Evolutionary conservation across 1,140 invertebrate species (phyloP).

Genomic region (Leguminivora glycinivorella): DNA sequence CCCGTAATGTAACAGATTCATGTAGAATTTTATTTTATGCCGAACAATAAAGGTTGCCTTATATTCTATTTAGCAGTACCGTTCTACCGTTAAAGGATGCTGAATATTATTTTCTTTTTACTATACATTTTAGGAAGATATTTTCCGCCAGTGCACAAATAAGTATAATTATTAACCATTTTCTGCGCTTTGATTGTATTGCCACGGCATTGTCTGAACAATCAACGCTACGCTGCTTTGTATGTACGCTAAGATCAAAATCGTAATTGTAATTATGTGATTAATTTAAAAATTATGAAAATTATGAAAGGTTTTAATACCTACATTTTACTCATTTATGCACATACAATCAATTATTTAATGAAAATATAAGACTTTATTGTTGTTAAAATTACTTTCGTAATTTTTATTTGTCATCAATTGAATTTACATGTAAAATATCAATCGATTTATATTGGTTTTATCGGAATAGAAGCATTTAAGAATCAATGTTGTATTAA

Average conservation of each 20-base stretch:
- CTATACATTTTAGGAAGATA: background rate
- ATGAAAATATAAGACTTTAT: background rate
- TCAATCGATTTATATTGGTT: background rate
- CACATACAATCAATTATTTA: background rate
- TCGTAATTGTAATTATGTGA: background rate
- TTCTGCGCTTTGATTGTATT: background rate
- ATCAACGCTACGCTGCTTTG: background rate
- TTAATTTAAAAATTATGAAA: too few relatives aligned
- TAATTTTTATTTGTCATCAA: background rate
- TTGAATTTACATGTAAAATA: background rate
- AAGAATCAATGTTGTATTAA: background rate
- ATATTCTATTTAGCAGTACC: constrained; percentile 4
- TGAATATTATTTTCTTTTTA: background rate
- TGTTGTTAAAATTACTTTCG: background rate
- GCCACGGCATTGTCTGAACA: background rate
- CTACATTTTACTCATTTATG: background rate
- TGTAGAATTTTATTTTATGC: background rate
- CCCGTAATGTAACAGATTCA: constrained; percentile 1
- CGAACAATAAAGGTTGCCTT: constrained; percentile 14
- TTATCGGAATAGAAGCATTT: background rate
- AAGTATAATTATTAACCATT: background rate
- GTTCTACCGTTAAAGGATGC: background rate
- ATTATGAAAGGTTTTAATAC: background rate
- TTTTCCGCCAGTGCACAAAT: background rate
- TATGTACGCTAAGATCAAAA: background rate